Percentiles rank a stretch among this genome's conserved stretches.
phyloP scores from a whole-genome alignment of 2,888 invertebrate species.

The Drosophila imparisetae region DNA sequence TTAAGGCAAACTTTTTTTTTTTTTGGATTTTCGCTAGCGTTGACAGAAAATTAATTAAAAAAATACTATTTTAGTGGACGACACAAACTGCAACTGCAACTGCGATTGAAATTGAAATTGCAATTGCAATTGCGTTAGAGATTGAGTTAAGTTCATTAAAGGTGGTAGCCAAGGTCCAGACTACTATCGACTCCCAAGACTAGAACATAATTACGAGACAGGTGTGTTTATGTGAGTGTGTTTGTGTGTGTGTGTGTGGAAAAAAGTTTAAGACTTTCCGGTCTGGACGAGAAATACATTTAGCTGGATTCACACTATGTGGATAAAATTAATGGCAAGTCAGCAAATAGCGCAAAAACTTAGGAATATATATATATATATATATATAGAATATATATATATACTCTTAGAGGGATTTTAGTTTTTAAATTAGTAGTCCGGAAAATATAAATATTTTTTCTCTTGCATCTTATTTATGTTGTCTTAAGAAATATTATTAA shows the following conservation, averaged over 20 bases:
- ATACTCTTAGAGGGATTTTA: background rate
- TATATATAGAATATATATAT: background rate
- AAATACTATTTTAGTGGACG: slow-evolving; percentile 14
- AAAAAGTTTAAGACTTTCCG: slow-evolving; percentile 23
- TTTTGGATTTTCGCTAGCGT: slow-evolving; percentile 66
- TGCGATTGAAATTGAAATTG: slow-evolving; percentile 24
- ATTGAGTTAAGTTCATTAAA: slow-evolving; percentile 56
- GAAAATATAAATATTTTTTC: background rate
- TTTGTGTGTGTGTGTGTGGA: background rate
- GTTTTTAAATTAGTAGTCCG: background rate
- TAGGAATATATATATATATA: background rate
- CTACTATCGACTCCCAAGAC: slow-evolving; percentile 2
- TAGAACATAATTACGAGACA: slow-evolving; percentile 18
- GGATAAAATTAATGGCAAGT: slow-evolving; percentile 11
- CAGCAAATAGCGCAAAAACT: background rate
- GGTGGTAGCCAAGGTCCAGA: slow-evolving; percentile 20
- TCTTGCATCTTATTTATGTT: background rate
- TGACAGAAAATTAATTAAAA: slow-evolving; percentile 79
- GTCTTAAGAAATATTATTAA: background rate
- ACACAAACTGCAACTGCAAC: background rate
- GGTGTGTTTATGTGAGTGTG: slow-evolving; percentile 11
- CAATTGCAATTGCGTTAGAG: slow-evolving; percentile 24
- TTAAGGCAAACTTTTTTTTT: slow-evolving; percentile 32
- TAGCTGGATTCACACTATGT: slow-evolving; percentile 47
- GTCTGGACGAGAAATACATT: slow-evolving; percentile 27